A percentile compares a stretch with the other conserved stretches of the same genome.
Evolutionary conservation across 1,140 invertebrate genomes (phyloP).

Genomic region (Samia ricini): DNA sequence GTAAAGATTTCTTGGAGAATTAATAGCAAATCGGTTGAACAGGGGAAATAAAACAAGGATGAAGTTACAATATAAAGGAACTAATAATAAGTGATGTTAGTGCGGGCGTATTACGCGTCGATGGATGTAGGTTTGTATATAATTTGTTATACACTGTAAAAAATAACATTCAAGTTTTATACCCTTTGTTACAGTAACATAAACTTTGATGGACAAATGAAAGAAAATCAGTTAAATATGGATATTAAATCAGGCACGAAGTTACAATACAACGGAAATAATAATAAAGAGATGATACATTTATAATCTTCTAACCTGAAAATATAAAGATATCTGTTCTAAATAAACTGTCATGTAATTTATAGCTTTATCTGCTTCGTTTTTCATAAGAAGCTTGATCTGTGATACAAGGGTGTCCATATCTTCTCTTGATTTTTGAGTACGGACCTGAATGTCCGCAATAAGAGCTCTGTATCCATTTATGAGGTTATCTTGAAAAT

Average conservation of each 20-base stretch:
- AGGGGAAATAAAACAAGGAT: background rate
- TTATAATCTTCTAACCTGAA: constrained; percentile 62
- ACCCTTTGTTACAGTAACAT: no score
- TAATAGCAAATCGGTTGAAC: background rate
- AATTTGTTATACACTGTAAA: no score
- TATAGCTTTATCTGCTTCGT: constrained; percentile 71
- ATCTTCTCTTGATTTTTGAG: constrained; percentile 66
- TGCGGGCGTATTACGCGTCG: no score
- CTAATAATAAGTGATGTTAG: background rate
- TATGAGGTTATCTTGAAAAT: constrained; percentile 70
- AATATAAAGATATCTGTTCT: constrained; percentile 71
- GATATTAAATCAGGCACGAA: background rate
- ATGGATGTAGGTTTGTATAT: no score
- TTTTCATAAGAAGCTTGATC: constrained; percentile 71
- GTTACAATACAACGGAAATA: background rate
- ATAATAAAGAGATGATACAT: background rate
- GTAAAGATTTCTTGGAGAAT: no score
- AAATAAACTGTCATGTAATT: constrained; percentile 73
- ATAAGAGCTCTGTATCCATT: constrained; percentile 68
- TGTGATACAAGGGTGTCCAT: constrained; percentile 74
- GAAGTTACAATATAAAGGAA: background rate
- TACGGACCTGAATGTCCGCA: constrained; percentile 65
- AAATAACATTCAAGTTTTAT: no score
- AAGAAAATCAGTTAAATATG: background rate
- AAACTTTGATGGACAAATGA: background rate